Conservation (phyloP, 2,797 vertebrate genomes). For the Florisuga fusca region DNA sequence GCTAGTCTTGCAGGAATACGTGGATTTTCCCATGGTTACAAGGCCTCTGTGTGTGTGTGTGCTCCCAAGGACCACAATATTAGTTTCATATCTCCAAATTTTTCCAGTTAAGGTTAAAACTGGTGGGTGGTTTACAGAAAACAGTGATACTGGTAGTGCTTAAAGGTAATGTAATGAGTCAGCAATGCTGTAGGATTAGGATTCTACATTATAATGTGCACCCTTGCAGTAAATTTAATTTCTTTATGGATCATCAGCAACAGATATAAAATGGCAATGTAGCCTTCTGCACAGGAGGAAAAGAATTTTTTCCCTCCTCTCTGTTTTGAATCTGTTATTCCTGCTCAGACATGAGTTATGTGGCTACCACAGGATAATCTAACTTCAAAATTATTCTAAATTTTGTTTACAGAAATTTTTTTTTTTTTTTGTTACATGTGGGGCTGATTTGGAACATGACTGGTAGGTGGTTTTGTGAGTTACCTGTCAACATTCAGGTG, state of each 20-base stretch:
- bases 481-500: background rate
- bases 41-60: rapidly evolving
- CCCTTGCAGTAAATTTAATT: slow-evolving; percentile 50
- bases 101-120: background rate
- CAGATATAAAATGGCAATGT: background rate
- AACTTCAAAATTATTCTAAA: background rate
- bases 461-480: background rate
- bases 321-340: background rate
- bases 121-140: background rate
- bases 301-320: background rate
- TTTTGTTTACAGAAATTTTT: background rate
- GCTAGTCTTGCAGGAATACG: background rate
- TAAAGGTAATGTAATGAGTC: background rate
- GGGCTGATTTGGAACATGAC: background rate
- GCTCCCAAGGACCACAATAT: background rate
- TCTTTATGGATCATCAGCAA: slow-evolving; percentile 55
- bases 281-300: background rate
- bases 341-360: background rate
- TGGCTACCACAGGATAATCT: background rate
- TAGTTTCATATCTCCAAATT: background rate
- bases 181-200: background rate
- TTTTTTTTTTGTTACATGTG: background rate
- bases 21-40: background rate
- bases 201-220: background rate
- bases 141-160: background rate